Base-by-base conservation (phyloP, 2,888 invertebrate genomes). In the Lochmaea crataegi region DNA sequence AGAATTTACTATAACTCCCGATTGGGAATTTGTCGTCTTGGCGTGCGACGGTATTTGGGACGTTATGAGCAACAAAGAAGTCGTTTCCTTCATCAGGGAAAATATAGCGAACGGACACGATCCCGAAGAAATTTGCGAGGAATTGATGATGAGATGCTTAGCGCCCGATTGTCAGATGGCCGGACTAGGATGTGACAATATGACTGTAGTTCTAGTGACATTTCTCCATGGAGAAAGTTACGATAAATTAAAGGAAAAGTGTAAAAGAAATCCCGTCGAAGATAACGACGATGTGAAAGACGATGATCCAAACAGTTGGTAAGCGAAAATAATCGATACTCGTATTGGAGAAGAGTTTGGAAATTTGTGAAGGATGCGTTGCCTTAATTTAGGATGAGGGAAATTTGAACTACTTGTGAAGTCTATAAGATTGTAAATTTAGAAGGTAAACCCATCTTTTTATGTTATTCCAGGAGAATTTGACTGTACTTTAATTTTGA, bases 1-100 rank as follows among this genome's bases (percentile, higher is more conserved):
- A 86, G 91, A 92, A 61, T 91, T 93, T 77, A 91, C 92, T 73
- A 88, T 99, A 77, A 94, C 91, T 57, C 90, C 93, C n/a, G 96
- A 97, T 76, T 96, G 96, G 93, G 98, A 99, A 88, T 99, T 99
- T 85, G 90, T 99, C 70, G 92, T 99, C 51, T 89, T 99, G 80
- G 99, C 99, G 0, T 99, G 99, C 86, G 99, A 99, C 86, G 99
- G 99, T 38, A 99, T 99, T 80, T 99, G 99, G 99, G 99, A 99
- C 87, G 99, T 99, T 32, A 90, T 99, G 89, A 94, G 93, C 65
- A 98, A 96, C 86, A 94, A 96, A 88, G 98, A 98, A 87, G 99
- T 97, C 63, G 90, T 97, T 58, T 91, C 94, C 68, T 99, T 97
- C 88, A 94, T 98, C 73, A 92, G 97, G 65, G 90, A 91, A 72